phyloP scores from a whole-genome alignment of 2,797 vertebrate species.

The Acanthopagrus latus region DNA sequence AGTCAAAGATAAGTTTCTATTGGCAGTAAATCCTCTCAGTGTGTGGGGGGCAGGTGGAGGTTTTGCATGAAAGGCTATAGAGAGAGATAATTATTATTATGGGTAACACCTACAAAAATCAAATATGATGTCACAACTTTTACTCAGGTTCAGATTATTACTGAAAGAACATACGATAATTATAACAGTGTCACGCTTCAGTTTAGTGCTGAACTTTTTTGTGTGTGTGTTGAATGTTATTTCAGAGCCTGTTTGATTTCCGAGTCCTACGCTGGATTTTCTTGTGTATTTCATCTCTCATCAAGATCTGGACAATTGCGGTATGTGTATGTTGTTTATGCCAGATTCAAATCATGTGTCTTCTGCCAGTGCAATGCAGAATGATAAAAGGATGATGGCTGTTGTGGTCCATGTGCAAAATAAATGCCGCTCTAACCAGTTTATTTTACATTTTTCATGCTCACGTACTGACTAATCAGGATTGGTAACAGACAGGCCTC shows the following conservation, averaged over 20 bases:
- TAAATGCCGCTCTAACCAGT: neutral
- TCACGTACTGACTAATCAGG: slow-evolving; percentile 10
- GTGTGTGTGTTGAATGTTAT: neutral
- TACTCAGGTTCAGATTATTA: neutral
- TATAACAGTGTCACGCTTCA: neutral
- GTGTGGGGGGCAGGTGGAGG: neutral
- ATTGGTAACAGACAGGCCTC: slow-evolving; percentile 4
- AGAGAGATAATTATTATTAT: neutral
- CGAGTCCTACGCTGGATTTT: neutral
- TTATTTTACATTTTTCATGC: neutral
- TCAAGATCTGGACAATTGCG: neutral
- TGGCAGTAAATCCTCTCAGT: neutral
- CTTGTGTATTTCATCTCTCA: neutral
- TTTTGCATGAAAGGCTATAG: neutral
- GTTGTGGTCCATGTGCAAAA: neutral
- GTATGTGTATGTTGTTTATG: neutral
- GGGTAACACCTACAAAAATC: neutral
- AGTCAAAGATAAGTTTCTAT: neutral
- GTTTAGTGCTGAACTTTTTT: neutral
- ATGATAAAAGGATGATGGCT: neutral
- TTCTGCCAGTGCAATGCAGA: neutral
- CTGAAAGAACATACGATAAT: neutral
- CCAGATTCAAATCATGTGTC: neutral
- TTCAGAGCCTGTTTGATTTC: neutral
- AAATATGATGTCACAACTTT: neutral